Percentiles rank a stretch among this genome's conserved stretches.
Conservation (phyloP, 2,797 vertebrate genomes). For the Argyrosomus regius region DNA sequence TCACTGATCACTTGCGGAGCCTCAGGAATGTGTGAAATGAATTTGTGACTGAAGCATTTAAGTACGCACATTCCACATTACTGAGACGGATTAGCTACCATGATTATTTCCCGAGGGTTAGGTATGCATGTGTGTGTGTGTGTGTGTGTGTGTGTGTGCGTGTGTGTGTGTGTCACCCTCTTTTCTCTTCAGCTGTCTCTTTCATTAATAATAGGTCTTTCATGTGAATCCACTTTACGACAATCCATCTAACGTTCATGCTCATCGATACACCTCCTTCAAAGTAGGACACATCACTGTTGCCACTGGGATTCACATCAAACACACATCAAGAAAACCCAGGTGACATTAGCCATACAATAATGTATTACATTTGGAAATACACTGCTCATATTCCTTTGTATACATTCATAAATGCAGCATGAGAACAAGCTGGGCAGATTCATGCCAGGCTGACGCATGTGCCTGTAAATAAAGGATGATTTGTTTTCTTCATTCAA, state of each 20-base stretch:
- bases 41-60: constrained; percentile 74
- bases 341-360: constrained; percentile 42
- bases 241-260: constrained; percentile 42
- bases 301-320: constrained; percentile 50
- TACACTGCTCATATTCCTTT: constrained; percentile 34
- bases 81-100: constrained; percentile 63
- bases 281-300: constrained; percentile 37
- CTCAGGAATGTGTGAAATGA: constrained; percentile 74
- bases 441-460: constrained; percentile 34
- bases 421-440: constrained; percentile 34
- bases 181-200: constrained; percentile 44
- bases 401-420: constrained; percentile 24
- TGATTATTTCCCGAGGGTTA: constrained; percentile 48
- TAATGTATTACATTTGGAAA: constrained; percentile 45
- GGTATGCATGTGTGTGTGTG: constrained; percentile 3
- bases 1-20: constrained; percentile 67
- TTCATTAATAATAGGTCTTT: constrained; percentile 58
- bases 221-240: constrained; percentile 47
- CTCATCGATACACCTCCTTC: constrained; percentile 45
- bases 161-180: constrained; percentile 8
- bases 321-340: constrained; percentile 52
- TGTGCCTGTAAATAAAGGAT: constrained; percentile 46
- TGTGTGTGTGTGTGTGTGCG: constrained; percentile 14
- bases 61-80: constrained; percentile 68
- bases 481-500: constrained; percentile 41